These are phyloP conservation scores for Drosophila mayaguana DNA, from an alignment of 2,888 invertebrate genomes.

Conservation along the genomic window DNA sequence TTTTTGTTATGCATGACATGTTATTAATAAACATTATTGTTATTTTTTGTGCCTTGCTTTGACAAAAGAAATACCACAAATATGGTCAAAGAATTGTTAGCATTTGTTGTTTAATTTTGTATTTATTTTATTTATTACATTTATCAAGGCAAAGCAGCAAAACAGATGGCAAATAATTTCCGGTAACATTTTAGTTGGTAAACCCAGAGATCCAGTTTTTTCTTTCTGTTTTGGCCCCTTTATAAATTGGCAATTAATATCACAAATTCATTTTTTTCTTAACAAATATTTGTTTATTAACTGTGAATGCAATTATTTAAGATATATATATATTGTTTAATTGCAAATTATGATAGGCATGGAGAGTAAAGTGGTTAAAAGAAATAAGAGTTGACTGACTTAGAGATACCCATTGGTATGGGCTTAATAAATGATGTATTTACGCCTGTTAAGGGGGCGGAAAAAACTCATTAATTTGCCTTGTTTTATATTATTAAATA, in stretches of 20 bases:
- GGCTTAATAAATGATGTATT: too few species aligned
- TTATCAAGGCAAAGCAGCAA: slow-evolving; percentile 53
- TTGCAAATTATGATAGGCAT: neutral
- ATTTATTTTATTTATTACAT: slow-evolving; percentile 13
- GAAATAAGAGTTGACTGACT: neutral
- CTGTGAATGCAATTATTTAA: slow-evolving; percentile 42
- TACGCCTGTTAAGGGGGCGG: too few species aligned
- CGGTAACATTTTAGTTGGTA: slow-evolving; percentile 45
- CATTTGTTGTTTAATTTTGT: neutral
- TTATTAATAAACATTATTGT: slow-evolving; percentile 46
- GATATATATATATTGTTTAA: slow-evolving; percentile 26
- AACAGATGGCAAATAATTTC: slow-evolving; percentile 58
- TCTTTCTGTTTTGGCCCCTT: neutral
- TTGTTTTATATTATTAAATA: too few species aligned
- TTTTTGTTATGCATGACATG: slow-evolving; percentile 32
- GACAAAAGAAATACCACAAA: slow-evolving; percentile 49
- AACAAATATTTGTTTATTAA: slow-evolving; percentile 13
- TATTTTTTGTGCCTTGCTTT: slow-evolving; percentile 2
- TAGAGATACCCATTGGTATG: neutral
- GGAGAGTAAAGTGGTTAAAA: too few species aligned
- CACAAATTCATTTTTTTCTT: slow-evolving; percentile 38
- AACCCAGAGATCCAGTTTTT: slow-evolving; percentile 13
- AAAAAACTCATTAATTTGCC: too few species aligned
- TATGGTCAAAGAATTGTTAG: slow-evolving; percentile 27
- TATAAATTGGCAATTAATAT: slow-evolving; percentile 36